Evolutionary conservation across 1,140 invertebrate species (phyloP), one percentile per base, ranked within the genome.

Genomic region (Asobara japonica): DNA sequence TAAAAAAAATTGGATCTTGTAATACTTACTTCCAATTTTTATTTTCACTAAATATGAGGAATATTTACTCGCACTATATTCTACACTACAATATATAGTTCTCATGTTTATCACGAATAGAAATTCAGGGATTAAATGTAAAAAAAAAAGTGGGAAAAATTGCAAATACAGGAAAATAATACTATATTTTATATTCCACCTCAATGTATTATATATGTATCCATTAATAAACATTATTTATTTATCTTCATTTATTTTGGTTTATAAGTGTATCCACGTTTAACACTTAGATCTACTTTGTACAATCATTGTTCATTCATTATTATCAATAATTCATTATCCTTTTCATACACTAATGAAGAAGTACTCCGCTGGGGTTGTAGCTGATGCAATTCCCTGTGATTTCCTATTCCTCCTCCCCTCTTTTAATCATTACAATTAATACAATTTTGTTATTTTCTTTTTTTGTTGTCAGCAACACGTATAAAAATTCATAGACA

Each of bases 401-500:
- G n/a, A 16, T 45, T 45, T 16, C 11, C 18, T 16, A 16, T 45
- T 16, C 11, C 18, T 16, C 18, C 5, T 45, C 18, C 18, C 41
- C 41, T 45, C 41, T 16, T 45, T 45, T 45, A 16, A 45, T 45
- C 18, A 45, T 45, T 45, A 45, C 41, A 16, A 45, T 45, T 45
- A 45, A 45, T 45, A 45, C 41, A 45, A n/a, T n/a, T n/a, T n/a
- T n/a, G n/a, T n/a, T n/a, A n/a, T n/a, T n/a, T 45, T 45, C 3
- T 45, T 45, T n/a, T 38, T 45, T 45, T 45, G 41, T 45, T 45
- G 41, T 45, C 41, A 45, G 41, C 41, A 45, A 38, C 31, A 31
- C 27, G 67, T 69, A 69, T 61, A 69, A 69, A 61, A 69, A 61
- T 33, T 69, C 67, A 69, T 69, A 69, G 67, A 69, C 67, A 69